Base-by-base conservation (phyloP, 2,888 invertebrate genomes). In the Ichneumoninae sp. region DNA sequence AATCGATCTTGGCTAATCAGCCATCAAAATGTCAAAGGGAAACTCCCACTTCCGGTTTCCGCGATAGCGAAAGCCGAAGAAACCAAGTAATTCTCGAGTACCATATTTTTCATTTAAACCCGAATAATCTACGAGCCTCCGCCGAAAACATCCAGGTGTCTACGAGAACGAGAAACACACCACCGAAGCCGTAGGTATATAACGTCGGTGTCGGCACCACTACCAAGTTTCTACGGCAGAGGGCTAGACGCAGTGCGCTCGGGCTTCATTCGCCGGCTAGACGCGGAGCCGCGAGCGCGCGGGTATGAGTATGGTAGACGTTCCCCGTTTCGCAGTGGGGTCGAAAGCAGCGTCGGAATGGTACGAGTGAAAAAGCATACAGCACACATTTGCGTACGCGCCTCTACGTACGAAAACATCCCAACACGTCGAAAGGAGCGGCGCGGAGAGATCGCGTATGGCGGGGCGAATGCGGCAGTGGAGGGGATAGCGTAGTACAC, bases 401-500 rank as follows among this genome's bases (percentile, higher is more conserved):
- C 10, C 22, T 57, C 7, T 26, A 57, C 57, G 57, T 57, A 26
- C 26, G 26, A 26, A 22, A 26, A 26, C 57, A 10, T 4, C 10
- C 26, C 44, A 16, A 22, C 26, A 13, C 57, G 26, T 8, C 57
- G 40, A 26, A 69, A 62, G 85, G 66, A 65, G 54, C 5, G 40
- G 70, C 44, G 30, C 2, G 75, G n/a, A 30, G 79, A 36, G 79
- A 71, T 26, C 78, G 44, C 57, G 57, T 54, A 26, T 22, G 57
- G 57, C 57, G 57, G 33, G 52, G 54, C 36, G 57, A 47, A 47
- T 0, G 7, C 7, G 0, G 10, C 0, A 36, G 47, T 5, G 47
- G 74, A 62, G 74, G 66, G 76, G 50, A 66, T n/a, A 66, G 62
- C 76, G 76, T 76, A 62, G 69, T 69, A 80, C 82, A 74, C 81